Evolutionary conservation across 2,113 vertebrate genomes (phyloP).

Genomic region (Sinocyclocheilus grahami): DNA sequence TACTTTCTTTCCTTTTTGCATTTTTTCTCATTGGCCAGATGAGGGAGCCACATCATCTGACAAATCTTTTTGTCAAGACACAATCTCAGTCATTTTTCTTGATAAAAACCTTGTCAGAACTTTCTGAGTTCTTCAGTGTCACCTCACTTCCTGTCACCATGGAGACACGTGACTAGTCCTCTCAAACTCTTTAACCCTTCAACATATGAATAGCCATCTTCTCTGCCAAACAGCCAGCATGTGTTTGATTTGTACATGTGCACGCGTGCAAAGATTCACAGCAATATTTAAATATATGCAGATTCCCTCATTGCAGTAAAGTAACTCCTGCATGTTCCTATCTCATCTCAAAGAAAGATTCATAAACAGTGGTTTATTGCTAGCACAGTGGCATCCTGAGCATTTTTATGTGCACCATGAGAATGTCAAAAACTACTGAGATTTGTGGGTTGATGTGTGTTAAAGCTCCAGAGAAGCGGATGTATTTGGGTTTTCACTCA

Average conservation of each 20-base stretch:
- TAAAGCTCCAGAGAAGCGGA: slow-evolving; percentile 11
- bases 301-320: neutral
- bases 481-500: neutral
- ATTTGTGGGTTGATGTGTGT: neutral
- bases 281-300: neutral
- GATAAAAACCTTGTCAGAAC: neutral
- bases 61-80: neutral
- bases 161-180: neutral
- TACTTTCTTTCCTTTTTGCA: neutral
- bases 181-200: neutral
- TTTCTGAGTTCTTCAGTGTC: neutral
- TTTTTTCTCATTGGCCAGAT: neutral
- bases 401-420: neutral
- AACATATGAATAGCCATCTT: neutral
- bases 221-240: neutral
- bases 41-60: neutral
- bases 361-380: neutral
- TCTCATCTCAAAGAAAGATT: neutral
- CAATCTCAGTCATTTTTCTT: neutral
- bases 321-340: no score
- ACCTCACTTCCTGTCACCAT: neutral
- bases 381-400: neutral
- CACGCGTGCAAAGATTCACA: neutral
- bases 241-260: neutral
- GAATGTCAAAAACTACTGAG: neutral